Evolutionary conservation across 2,888 invertebrate genomes (phyloP).

Genomic region (Leptinotarsa peninsularis): DNA sequence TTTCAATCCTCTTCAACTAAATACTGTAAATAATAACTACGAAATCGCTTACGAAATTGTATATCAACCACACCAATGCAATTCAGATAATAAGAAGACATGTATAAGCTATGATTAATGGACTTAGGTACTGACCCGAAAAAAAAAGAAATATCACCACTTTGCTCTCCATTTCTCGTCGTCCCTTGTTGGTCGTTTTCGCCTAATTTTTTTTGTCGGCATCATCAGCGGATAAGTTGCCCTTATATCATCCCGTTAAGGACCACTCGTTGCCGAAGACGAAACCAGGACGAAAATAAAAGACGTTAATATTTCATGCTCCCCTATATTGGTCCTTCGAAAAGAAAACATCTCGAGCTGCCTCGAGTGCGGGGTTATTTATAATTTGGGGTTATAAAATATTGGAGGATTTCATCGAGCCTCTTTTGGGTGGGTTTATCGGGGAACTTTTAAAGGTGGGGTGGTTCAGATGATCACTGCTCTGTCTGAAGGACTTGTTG

Average conservation of each 20-base stretch:
- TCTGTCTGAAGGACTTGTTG: no score
- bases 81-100: no score
- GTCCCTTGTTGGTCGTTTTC: background rate
- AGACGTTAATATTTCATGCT: background rate
- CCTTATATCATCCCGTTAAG: conserved; percentile 8
- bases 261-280: background rate
- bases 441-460: background rate
- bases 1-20: no score
- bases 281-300: background rate
- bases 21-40: no score
- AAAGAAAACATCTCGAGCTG: conserved; percentile 2
- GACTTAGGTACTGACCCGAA: no score
- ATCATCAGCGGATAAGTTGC: conserved; percentile 12
- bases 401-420: background rate
- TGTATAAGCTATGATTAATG: no score
- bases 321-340: background rate
- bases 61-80: no score
- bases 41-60: no score
- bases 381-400: background rate
- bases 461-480: no score
- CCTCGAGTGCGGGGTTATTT: background rate
- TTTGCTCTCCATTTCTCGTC: background rate
- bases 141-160: background rate
- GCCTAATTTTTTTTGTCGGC: background rate
- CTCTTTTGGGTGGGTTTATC: background rate